Conservation (phyloP, 2,888 invertebrate species). For the Aleiodes testaceus region DNA sequence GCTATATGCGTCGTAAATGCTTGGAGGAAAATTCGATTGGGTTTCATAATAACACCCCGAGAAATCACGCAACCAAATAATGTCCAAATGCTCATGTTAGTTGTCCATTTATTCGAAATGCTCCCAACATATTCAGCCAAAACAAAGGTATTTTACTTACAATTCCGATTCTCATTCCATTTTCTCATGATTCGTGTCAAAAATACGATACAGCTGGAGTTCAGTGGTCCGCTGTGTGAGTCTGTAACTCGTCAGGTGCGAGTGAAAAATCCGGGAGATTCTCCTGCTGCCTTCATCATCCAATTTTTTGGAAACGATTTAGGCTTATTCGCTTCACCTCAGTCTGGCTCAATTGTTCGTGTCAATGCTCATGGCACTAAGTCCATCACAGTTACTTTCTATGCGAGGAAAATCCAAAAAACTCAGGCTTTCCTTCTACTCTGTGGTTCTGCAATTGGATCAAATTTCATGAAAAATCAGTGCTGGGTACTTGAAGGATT, state of each 20-base stretch:
- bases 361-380: constrained; percentile 50
- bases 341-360: constrained; percentile 46
- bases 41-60: constrained; percentile 75
- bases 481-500: constrained; percentile 60
- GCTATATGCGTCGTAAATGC: constrained; percentile 74
- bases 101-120: constrained; percentile 75
- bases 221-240: constrained; percentile 56
- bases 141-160: constrained; percentile 50
- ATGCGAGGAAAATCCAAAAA: constrained; percentile 59
- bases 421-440: constrained; percentile 55
- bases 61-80: constrained; percentile 76
- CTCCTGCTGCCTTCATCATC: constrained; percentile 55
- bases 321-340: constrained; percentile 52
- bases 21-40: constrained; percentile 74
- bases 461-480: constrained; percentile 61
- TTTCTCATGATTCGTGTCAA: neutral
- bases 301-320: constrained; percentile 58
- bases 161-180: too few species aligned
- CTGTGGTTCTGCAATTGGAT: constrained; percentile 59
- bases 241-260: constrained; percentile 49
- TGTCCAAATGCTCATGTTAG: constrained; percentile 77
- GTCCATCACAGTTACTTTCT: constrained; percentile 56
- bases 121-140: constrained; percentile 74
- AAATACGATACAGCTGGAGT: constrained; percentile 50
- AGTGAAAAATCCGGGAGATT: constrained; percentile 52